A percentile compares a stretch with the other conserved stretches of the same genome.
These are phyloP conservation scores for Eriosoma lanigerum DNA, from an alignment of 1,140 invertebrate species.

Conservation along the genomic window DNA sequence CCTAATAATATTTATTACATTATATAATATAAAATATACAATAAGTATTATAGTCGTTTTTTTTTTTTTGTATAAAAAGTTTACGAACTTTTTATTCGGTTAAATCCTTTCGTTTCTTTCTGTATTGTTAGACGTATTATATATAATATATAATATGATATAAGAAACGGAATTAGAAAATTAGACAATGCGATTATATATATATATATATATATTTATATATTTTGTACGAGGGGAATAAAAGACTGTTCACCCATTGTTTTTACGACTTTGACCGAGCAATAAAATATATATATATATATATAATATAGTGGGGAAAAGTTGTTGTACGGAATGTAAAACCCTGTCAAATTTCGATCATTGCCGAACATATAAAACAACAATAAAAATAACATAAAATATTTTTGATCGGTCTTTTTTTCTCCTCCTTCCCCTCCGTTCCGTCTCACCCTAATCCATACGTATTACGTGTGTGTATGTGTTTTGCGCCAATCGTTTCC, in stretches of 20 bases:
- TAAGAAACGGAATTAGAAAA: slow-evolving; percentile 8
- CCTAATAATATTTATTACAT: no score
- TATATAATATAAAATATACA: no score
- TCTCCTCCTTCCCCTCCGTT: neutral
- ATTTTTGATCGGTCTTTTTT: slow-evolving; percentile 3
- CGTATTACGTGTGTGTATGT: neutral
- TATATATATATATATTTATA: neutral
- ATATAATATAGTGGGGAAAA: slow-evolving; percentile 5
- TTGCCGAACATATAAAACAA: slow-evolving; percentile 42
- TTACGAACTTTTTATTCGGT: no score
- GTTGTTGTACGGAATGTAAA: slow-evolving; percentile 33
- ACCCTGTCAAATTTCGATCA: slow-evolving; percentile 49
- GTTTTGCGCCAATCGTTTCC: slow-evolving; percentile 33
- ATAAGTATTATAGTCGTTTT: no score
- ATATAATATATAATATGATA: no score
- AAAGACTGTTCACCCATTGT: slow-evolving; percentile 31
- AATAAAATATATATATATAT: slow-evolving; percentile 21
- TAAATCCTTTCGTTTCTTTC: no score
- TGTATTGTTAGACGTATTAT: no score
- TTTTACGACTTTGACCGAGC: slow-evolving; percentile 33
- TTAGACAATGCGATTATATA: neutral
- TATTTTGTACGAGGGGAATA: neutral
- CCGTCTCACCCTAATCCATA: neutral
- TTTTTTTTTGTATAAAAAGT: no score
- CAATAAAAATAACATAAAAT: slow-evolving; percentile 48